Base-by-base conservation (phyloP, 2,888 invertebrate species). In the Metacarcinus magister region DNA sequence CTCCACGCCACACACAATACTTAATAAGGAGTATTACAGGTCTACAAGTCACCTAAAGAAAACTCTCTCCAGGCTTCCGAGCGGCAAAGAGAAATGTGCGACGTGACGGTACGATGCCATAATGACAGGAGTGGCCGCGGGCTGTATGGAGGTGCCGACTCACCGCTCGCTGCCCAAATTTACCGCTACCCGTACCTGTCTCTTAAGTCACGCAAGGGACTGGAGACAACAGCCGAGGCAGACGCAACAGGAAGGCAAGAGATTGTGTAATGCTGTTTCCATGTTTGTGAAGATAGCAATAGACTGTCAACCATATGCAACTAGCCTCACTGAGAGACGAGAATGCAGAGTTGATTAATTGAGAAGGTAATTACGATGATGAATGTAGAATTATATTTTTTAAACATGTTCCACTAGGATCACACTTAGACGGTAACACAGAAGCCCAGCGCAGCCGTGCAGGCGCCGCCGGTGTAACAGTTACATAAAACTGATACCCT, bases 71-170 rank as follows among this genome's bases (percentile, higher is more conserved):
- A 87, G 87, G 87, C 39, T 87, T 32, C 87, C n/a, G 87, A 87
- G 39, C 16, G 28, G 28, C 75, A 82, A 28, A n/a, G 75, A n/a
- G 75, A 28, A 82, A 28, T 8, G 75, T 28, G 75, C n/a, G 87
- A 87, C 87, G 87, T 87, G 87, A 87, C 87, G 87, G 87, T 87
- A 39, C 87, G 39, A 87, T 39, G 87, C 39, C 87, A 87, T 87
- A 87, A 87, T 87, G 87, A 32, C 87, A 10, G n/a, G 19, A 10
- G 87, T 16, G 87, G 87, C 87, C 87, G 16, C 39, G 16, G 87
- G 87, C 32, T 87, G 32, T 87, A 16, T 39, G 32, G 87, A 39
- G 39, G 87, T 10, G 87, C 32, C 87, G 32, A 32, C 39, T 32
- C 32, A n/a, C 87, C 75, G n/a, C 75, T 28, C 87, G 87, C 87